Conservation (phyloP, 1,140 invertebrate genomes). For the Drosophila quadrilineata region DNA sequence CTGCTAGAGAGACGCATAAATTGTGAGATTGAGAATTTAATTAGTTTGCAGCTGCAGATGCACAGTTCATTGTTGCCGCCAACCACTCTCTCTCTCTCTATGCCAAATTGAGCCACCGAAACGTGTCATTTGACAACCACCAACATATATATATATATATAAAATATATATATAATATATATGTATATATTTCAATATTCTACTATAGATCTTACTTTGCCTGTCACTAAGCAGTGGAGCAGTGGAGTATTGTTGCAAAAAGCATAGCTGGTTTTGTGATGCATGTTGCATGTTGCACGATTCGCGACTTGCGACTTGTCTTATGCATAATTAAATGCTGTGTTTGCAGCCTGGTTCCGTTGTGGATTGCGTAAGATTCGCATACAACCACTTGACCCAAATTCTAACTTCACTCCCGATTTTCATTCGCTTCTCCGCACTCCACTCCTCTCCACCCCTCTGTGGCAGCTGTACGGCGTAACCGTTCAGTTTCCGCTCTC, state of each 20-base stretch:
- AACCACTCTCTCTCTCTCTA: slow-evolving; percentile 53
- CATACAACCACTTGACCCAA: slow-evolving; percentile 63
- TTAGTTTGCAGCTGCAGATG: slow-evolving; percentile 59
- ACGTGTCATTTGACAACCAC: slow-evolving; percentile 62
- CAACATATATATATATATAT: neutral
- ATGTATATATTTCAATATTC: neutral
- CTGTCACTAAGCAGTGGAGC: too few relatives aligned
- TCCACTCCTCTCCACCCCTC: neutral
- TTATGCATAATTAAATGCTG: slow-evolving; percentile 53
- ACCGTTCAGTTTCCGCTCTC: neutral
- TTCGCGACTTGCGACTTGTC: slow-evolving; percentile 31
- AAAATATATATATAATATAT: slow-evolving; percentile 1
- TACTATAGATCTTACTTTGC: neutral
- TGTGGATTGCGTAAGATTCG: slow-evolving; percentile 33
- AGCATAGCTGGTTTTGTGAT: slow-evolving; percentile 38
- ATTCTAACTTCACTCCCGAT: slow-evolving; percentile 20
- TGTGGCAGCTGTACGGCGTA: neutral
- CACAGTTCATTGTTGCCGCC: slow-evolving; percentile 26
- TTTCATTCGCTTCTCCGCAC: neutral
- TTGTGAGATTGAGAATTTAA: slow-evolving; percentile 64
- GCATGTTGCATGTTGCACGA: slow-evolving; percentile 50
- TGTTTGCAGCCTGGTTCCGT: slow-evolving; percentile 30
- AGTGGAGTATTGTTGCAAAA: too few relatives aligned
- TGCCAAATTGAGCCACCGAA: slow-evolving; percentile 68
- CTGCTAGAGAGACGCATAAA: slow-evolving; percentile 42